Evolutionary conservation across 2,888 invertebrate genomes (phyloP).

Genomic region (Arenicola marina): DNA sequence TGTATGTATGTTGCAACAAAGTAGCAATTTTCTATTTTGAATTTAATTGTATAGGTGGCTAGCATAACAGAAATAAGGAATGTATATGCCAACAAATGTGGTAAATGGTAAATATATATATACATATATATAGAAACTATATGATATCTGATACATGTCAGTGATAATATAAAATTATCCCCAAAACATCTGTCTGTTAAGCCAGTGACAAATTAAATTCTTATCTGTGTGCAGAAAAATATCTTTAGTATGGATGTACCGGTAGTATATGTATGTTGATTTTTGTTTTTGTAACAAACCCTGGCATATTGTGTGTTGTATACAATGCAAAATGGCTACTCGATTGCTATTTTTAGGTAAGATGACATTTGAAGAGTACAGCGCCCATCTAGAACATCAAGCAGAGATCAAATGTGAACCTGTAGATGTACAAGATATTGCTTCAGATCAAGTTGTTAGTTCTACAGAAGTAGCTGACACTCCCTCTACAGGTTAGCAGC

Average conservation of each 20-base stretch:
- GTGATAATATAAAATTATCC: too few species aligned
- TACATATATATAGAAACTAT: too few species aligned
- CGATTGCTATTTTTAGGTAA: slow-evolving; percentile 1
- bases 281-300: not conserved
- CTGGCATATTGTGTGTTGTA: not conserved
- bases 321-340: not conserved
- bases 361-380: slow-evolving; percentile 26
- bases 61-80: too few species aligned
- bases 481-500: not conserved
- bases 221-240: not conserved
- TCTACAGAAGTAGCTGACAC: not conserved
- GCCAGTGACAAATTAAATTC: not conserved
- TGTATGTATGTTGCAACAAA: too few species aligned
- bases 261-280: not conserved
- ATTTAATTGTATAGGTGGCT: too few species aligned
- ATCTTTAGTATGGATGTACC: not conserved
- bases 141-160: not conserved
- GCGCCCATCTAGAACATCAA: slow-evolving; percentile 12
- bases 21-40: too few species aligned
- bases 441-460: not conserved
- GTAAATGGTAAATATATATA: too few species aligned
- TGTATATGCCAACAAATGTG: too few species aligned
- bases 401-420: slow-evolving; percentile 15
- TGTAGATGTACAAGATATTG: not conserved
- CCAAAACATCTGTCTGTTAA: too few species aligned